Base-by-base conservation (phyloP, 2,888 invertebrate genomes). In the Drosophila antonietae region DNA sequence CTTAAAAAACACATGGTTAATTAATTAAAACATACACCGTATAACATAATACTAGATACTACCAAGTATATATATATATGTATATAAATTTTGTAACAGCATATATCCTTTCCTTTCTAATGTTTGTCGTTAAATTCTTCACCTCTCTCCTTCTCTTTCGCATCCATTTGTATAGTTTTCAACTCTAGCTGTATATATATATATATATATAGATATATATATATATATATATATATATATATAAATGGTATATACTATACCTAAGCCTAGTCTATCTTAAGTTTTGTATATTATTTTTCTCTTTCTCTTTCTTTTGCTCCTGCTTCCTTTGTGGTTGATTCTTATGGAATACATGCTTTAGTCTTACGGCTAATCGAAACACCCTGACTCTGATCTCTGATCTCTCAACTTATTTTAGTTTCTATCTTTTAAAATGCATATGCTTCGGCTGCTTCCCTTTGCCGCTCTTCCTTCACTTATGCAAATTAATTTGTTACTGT, bases 141-240 rank as follows among this genome's bases (percentile, higher is more conserved):
- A 2, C 10, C 28, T 23, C n/a, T 15, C 15, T 20, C 15, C 58
- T 2, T 41, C 56, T 53, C 37, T 53, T 31, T 60, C 39, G 15
- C 53, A 23, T 63, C 49, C 35, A 58, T 67, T 73, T 73, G 58
- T 64, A 75, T 78, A 78, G 74, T 78, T 76, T 68, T 73, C 75
- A 78, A 78, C 79, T 78, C 75, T 76, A 76, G 78, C 75, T 73
- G 78, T 73, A 62, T 70, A 62, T 57, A 55, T 43, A 49, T 62
- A 33, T 35, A 35, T 53, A 67, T 59, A 28, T 39, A 49, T 49
- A 63, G 5, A 23, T 39, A 43, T 72, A 37, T 31, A 10, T 14
- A 23, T 47, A 47, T 70, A 35, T 31, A 47, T 49, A 67, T 10
- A 18, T 49, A 67, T 15, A 18, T 39, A 39, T 63, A 31, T 31